phyloP scores from a whole-genome alignment of 2,888 invertebrate species.

The Sinohyriopsis cumingii region DNA sequence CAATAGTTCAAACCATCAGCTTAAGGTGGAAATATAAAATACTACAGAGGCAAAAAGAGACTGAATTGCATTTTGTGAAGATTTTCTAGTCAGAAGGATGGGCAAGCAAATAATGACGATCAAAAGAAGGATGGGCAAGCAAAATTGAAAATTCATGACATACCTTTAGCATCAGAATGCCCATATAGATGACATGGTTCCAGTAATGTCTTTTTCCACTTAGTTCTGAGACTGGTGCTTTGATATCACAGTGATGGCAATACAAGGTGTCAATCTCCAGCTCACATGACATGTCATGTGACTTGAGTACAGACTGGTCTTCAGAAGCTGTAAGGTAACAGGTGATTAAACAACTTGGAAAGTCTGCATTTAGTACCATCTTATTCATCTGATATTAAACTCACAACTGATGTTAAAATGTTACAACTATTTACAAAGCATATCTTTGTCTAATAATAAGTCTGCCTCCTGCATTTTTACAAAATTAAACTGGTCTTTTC shows the following conservation, averaged over 20 bases:
- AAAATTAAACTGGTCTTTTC: too few relatives aligned
- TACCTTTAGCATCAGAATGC: conserved; percentile 61
- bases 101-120: not conserved
- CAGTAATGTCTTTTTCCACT: conserved; percentile 58
- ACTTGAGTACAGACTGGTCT: conserved; percentile 28
- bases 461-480: too few relatives aligned
- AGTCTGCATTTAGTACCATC: too few relatives aligned
- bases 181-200: conserved; percentile 62
- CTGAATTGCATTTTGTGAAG: too few relatives aligned
- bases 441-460: too few relatives aligned
- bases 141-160: not conserved
- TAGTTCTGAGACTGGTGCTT: conserved; percentile 40
- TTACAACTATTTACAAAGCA: too few relatives aligned
- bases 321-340: conserved; percentile 15
- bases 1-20: too few relatives aligned
- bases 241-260: conserved; percentile 51
- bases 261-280: conserved; percentile 55
- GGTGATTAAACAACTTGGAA: too few relatives aligned
- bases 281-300: conserved; percentile 52
- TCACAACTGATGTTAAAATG: too few relatives aligned
- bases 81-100: not conserved
- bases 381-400: too few relatives aligned
- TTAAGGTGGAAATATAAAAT: too few relatives aligned
- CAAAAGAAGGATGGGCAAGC: not conserved
- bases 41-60: too few relatives aligned